Percentiles rank a stretch among this genome's conserved stretches.
Conservation (phyloP, 2,113 vertebrate genomes). For the Grammomys dolichurus region DNA sequence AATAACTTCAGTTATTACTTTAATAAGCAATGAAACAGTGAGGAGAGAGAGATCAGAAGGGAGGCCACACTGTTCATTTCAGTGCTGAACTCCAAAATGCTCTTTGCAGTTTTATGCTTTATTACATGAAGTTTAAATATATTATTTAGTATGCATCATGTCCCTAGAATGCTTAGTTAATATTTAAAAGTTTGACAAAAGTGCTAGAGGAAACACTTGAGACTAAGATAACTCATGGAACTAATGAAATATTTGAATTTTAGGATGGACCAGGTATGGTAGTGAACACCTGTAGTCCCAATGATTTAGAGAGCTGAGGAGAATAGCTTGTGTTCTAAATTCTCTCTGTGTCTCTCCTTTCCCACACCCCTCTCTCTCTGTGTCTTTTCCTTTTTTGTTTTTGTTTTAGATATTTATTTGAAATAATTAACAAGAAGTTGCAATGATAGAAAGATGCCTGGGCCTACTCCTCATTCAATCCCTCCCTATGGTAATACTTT, state of each 20-base stretch:
- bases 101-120: neutral
- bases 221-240: neutral
- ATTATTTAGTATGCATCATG: neutral
- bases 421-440: constrained; percentile 16
- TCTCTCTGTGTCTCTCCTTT: too few species aligned
- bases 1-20: neutral
- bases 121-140: neutral
- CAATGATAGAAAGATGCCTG: neutral
- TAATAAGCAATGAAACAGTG: neutral
- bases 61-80: neutral
- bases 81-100: neutral
- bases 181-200: neutral
- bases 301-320: neutral
- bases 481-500: neutral
- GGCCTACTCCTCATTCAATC: neutral
- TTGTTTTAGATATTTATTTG: neutral
- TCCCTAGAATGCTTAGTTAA: neutral
- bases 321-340: too few species aligned
- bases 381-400: too few species aligned
- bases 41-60: neutral
- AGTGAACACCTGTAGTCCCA: neutral
- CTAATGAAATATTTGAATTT: neutral
- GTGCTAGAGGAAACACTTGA: neutral
- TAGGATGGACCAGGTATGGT: neutral
- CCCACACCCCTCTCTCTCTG: too few species aligned